Evolutionary conservation across 1,140 invertebrate species (phyloP).

Genomic region (Globodera rostochiensis): DNA sequence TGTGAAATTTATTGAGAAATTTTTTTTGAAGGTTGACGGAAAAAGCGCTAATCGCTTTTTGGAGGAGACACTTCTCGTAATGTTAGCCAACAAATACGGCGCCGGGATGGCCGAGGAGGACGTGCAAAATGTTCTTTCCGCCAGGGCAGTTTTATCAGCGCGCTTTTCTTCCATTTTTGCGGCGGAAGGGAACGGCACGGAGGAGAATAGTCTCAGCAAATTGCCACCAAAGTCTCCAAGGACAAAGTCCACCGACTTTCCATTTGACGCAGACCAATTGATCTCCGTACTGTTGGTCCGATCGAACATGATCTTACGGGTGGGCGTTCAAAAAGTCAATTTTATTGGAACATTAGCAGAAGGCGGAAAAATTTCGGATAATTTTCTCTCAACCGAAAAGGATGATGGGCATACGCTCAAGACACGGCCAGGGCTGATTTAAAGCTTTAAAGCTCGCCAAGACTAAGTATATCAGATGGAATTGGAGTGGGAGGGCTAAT

Average conservation of each 20-base stretch:
- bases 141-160: background rate
- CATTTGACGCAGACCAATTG: background rate
- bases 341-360: background rate
- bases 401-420: too few species aligned
- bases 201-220: background rate
- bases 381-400: too few species aligned
- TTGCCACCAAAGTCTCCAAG: slow-evolving; percentile 3
- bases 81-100: background rate
- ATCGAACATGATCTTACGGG: background rate
- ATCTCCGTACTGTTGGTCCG: background rate
- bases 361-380: too few species aligned
- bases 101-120: background rate
- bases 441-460: background rate
- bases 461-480: background rate
- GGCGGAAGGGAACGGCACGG: background rate
- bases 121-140: background rate
- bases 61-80: background rate
- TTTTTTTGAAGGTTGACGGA: background rate
- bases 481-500: background rate
- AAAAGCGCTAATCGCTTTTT: slow-evolving; percentile 4
- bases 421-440: too few species aligned
- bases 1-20: background rate
- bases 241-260: background rate
- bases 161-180: background rate
- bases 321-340: background rate